Evolutionary conservation across 2,888 invertebrate genomes (phyloP).

Genomic region (Brenthis ino): DNA sequence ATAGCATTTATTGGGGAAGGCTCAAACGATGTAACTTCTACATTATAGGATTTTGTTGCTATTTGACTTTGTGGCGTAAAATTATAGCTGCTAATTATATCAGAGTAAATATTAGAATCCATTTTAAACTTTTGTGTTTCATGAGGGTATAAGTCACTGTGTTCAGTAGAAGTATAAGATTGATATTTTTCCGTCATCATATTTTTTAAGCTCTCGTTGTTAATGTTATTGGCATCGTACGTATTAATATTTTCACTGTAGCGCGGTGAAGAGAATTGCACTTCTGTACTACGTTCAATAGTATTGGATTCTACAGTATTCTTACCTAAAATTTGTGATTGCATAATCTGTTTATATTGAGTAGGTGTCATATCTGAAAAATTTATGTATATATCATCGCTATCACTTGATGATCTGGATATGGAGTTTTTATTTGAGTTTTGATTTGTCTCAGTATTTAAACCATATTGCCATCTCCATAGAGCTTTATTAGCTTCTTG

Average conservation of each 20-base stretch:
- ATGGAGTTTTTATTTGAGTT: slow-evolving; percentile 67
- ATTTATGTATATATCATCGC: slow-evolving; percentile 71
- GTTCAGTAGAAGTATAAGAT: slow-evolving; percentile 18
- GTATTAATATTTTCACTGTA: slow-evolving; percentile 8
- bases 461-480: slow-evolving; percentile 77
- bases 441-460: slow-evolving; percentile 56
- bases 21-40: slow-evolving; percentile 57
- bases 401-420: slow-evolving; percentile 69
- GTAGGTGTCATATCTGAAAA: slow-evolving; percentile 73
- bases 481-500: slow-evolving; percentile 67
- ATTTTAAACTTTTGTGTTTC: background rate
- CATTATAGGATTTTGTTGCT: slow-evolving; percentile 62
- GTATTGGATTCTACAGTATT: slow-evolving; percentile 43
- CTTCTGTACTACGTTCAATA: slow-evolving; percentile 33
- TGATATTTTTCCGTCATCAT: slow-evolving; percentile 18
- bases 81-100: slow-evolving; percentile 56
- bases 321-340: slow-evolving; percentile 54
- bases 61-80: slow-evolving; percentile 58
- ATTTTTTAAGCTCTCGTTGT: background rate
- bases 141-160: slow-evolving; percentile 2
- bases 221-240: background rate
- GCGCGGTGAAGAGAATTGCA: slow-evolving; percentile 13
- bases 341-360: slow-evolving; percentile 69
- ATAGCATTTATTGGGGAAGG: slow-evolving; percentile 46
- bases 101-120: slow-evolving; percentile 41